phyloP scores from a whole-genome alignment of 2,113 vertebrate species.

The Lepisosteus oculatus region DNA sequence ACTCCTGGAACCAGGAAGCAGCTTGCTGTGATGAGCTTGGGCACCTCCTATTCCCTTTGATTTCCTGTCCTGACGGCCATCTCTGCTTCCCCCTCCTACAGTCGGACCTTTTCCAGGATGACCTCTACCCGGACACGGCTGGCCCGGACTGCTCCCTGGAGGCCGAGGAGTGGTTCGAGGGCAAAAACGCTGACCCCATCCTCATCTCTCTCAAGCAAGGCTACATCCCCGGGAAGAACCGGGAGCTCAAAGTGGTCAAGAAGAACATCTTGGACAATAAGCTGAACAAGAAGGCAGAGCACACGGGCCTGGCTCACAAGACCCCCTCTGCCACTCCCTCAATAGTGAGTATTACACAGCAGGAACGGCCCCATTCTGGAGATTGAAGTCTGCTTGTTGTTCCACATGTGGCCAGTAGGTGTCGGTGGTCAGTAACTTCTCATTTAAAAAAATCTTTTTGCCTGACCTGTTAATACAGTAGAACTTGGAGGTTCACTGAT shows the following conservation, averaged over 20 bases:
- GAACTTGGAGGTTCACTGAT: no score
- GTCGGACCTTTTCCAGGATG: constrained; percentile 97
- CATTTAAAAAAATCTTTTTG: no score
- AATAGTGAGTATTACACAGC: constrained; percentile 52
- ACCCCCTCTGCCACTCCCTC: constrained; percentile 48
- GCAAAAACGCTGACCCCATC: constrained; percentile 85
- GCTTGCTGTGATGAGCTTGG: not conserved
- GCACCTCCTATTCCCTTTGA: not conserved
- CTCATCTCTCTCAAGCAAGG: constrained; percentile 92
- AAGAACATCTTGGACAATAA: constrained; percentile 91
- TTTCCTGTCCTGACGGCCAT: not conserved
- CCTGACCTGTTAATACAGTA: no score
- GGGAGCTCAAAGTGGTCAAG: constrained; percentile 91
- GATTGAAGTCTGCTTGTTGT: no score
- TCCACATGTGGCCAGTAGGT: no score
- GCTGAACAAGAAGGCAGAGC: constrained; percentile 78
- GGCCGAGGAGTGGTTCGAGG: constrained; percentile 94
- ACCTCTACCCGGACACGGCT: constrained; percentile 90
- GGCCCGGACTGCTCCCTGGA: constrained; percentile 87
- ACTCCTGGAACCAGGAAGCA: not conserved
- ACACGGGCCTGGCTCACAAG: constrained; percentile 71
- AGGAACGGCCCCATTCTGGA: no score
- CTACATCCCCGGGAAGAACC: constrained; percentile 86
- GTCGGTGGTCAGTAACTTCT: no score
- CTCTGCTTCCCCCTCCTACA: constrained; percentile 40